Evolutionary conservation across 2,797 vertebrate genomes (phyloP).

Genomic region (Hafferia zeledoni): DNA sequence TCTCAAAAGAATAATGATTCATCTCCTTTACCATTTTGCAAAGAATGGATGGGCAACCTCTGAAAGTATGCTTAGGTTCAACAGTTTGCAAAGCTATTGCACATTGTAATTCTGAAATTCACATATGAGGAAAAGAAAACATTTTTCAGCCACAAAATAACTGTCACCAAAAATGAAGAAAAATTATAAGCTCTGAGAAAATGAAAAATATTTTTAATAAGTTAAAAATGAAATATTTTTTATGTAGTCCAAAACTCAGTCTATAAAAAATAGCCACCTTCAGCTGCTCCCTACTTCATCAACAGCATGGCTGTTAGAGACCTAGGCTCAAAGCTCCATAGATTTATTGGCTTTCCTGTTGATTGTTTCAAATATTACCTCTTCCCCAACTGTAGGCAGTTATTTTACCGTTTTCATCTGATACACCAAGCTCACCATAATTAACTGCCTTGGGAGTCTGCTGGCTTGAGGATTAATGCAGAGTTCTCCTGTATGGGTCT

Average conservation of each 20-base stretch:
- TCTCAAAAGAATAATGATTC: slow-evolving; percentile 6
- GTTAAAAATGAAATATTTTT: neutral
- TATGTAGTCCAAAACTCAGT: neutral
- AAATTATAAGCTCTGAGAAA: neutral
- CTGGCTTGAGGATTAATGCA: slow-evolving; percentile 13
- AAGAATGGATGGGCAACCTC: slow-evolving; percentile 21
- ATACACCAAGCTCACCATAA: neutral
- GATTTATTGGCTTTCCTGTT: neutral
- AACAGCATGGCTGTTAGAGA: neutral
- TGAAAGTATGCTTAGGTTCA: neutral
- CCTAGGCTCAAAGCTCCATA: neutral
- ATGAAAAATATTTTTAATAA: slow-evolving; percentile 18
- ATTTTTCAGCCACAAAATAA: neutral
- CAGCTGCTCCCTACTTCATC: neutral
- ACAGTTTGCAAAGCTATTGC: neutral
- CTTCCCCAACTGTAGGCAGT: neutral
- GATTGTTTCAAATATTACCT: slow-evolving; percentile 29
- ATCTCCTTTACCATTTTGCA: neutral
- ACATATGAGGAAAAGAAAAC: neutral
- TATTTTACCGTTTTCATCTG: slow-evolving; percentile 17
- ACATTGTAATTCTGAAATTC: neutral
- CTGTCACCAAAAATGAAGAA: neutral
- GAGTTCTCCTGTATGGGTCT: neutral
- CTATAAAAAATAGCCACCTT: slow-evolving; percentile 6
- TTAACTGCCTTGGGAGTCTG: slow-evolving; percentile 8